These are phyloP conservation scores for Castor canadensis DNA, from an alignment of 2,113 vertebrate species.

Conservation along the genomic window DNA sequence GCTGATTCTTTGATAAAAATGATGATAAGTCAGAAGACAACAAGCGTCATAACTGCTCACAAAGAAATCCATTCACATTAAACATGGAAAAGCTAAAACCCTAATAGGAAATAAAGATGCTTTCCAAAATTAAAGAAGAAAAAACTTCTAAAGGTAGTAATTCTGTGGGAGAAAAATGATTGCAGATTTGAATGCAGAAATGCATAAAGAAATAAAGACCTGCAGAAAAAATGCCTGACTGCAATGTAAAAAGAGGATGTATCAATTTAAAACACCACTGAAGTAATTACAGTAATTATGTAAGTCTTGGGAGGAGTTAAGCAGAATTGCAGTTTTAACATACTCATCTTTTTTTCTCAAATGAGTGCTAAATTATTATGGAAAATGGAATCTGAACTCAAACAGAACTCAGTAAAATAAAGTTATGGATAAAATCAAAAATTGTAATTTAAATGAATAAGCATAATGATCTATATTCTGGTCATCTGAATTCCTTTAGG, in stretches of 20 bases:
- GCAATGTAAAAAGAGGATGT: neutral
- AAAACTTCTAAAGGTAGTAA: neutral
- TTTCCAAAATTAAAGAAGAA: neutral
- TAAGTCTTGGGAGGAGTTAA: neutral
- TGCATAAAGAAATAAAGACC: neutral
- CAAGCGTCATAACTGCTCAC: too few relatives aligned
- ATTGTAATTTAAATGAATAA: neutral
- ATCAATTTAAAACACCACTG: neutral
- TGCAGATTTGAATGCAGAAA: neutral
- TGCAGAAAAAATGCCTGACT: neutral
- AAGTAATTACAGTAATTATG: neutral
- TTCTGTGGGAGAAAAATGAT: neutral
- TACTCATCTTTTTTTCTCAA: too few relatives aligned
- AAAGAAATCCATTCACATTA: too few relatives aligned
- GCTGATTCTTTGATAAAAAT: neutral
- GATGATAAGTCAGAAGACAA: neutral
- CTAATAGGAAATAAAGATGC: too few relatives aligned
- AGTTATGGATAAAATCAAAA: constrained; percentile 4
- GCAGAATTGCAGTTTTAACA: too few relatives aligned
- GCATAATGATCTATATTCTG: too few relatives aligned
- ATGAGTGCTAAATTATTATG: too few relatives aligned
- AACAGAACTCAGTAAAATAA: neutral
- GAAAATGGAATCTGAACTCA: neutral
- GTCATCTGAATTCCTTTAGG: too few relatives aligned
- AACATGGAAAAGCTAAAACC: too few relatives aligned